Evolutionary conservation across 2,888 invertebrate genomes (phyloP).

Genomic region (Acleris holmiana): DNA sequence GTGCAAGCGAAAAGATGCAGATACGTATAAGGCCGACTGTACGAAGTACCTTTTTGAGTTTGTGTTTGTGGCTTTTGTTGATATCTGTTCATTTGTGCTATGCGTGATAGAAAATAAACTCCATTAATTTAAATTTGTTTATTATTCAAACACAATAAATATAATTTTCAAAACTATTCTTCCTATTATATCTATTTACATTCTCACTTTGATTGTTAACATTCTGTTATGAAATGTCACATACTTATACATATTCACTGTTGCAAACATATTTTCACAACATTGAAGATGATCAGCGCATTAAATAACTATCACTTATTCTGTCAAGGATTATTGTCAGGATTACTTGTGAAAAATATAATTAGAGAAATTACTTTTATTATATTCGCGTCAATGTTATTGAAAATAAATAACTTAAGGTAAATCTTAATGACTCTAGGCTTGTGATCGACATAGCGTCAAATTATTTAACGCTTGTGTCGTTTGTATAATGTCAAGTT

Average conservation of each 20-base stretch:
- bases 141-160: slow-evolving; percentile 71
- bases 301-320: slow-evolving; percentile 28
- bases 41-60: no score
- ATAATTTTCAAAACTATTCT: slow-evolving; percentile 40
- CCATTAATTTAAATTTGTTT: slow-evolving; percentile 49
- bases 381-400: slow-evolving; percentile 42
- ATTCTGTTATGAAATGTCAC: slow-evolving; percentile 31
- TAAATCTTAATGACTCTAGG: slow-evolving; percentile 74
- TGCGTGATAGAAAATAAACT: slow-evolving; percentile 19
- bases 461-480: slow-evolving; percentile 14
- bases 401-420: slow-evolving; percentile 77
- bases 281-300: slow-evolving; percentile 63
- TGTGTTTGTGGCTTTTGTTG: no score
- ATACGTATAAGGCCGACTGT: no score
- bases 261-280: slow-evolving; percentile 76
- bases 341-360: slow-evolving; percentile 6
- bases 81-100: no score
- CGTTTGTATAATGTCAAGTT: no score
- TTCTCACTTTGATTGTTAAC: slow-evolving; percentile 48
- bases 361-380: slow-evolving; percentile 12
- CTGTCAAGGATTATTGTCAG: slow-evolving; percentile 27
- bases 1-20: no score
- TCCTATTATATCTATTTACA: slow-evolving; percentile 42
- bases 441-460: slow-evolving; percentile 36
- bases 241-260: slow-evolving; percentile 63